Conservation (phyloP, 2,888 invertebrate genomes). For the Agrochola macilenta region DNA sequence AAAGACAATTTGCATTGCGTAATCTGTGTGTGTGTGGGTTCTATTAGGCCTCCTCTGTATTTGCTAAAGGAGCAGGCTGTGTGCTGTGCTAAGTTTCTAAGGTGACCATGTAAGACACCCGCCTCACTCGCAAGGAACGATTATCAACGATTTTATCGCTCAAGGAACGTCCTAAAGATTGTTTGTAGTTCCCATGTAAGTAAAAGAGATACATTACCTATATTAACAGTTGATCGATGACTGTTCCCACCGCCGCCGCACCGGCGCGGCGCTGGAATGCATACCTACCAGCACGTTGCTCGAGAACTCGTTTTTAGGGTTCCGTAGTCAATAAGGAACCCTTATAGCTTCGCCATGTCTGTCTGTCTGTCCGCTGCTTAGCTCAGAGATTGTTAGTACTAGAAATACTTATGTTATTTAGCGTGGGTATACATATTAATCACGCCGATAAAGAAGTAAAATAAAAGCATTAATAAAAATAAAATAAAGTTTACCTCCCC, state of each 20-base stretch:
- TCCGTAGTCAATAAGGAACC: too few species aligned
- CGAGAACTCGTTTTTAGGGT: too few species aligned
- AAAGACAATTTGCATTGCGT: too few species aligned
- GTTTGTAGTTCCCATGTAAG: too few species aligned
- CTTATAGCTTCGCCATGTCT: not conserved
- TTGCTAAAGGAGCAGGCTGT: not conserved
- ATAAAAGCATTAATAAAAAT: too few species aligned
- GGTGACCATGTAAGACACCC: not conserved
- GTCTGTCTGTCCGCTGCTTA: not conserved
- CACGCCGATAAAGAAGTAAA: too few species aligned
- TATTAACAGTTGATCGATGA: too few species aligned
- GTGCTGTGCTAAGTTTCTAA: not conserved
- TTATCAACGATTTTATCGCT: not conserved
- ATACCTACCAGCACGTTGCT: too few species aligned
- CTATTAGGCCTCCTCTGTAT: not conserved
- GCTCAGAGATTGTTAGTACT: not conserved
- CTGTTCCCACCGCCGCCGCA: too few species aligned
- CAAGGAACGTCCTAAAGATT: not conserved
- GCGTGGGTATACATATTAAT: not conserved
- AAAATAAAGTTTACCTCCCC: too few species aligned
- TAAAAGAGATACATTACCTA: too few species aligned
- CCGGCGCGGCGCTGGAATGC: too few species aligned
- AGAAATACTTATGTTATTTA: not conserved
- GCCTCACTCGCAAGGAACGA: not conserved
- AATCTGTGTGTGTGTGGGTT: not conserved